Evolutionary conservation across 2,888 invertebrate genomes (phyloP), one percentile per base, ranked within the genome.

Genomic region (Eristalis arbustorum): DNA sequence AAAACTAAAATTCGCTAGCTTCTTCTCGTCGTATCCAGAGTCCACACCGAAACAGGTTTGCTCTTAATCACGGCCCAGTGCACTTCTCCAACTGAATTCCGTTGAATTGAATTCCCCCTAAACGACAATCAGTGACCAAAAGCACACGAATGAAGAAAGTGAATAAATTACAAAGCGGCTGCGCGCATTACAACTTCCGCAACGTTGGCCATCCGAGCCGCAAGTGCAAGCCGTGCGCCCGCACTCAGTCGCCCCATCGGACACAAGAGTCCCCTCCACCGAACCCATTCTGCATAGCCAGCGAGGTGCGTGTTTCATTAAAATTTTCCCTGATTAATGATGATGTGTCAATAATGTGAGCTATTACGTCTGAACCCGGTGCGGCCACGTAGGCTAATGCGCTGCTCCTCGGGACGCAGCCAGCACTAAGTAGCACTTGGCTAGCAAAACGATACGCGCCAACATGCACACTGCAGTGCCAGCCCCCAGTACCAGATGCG

Each of bases 261-360:
- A 68, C 40, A 37, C 11, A 31, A 31, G 40, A 74, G 18, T 18
- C 49, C 49, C 49, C n/a, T 79, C 74, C 63, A 64, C 67, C 64
- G 74, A 22, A n/a, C n/a, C 22, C 42, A 18, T 59, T 37, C 23
- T 28, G 25, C 22, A n/a, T 37, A 25, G 18, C 42, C 37, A 49
- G 82, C 82, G 85, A 82, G 85, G 66, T 18, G 18, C 42, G 59
- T 63, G 66, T 69, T 87, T 79, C 87, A 87, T 87, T 87, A 87
- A 88, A 88, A 88, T 88, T 78, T 76, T 76, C 79, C 62, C 49
- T 88, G 90, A 91, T 91, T 91, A 89, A 91, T 90, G 91, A 91
- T 89, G 90, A 90, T 90, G 90, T 91, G 91, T 91, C 91, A 91
- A 91, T 91, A 91, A 91, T 89, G 89, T 89, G 91, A 83, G 67